Base-by-base conservation (phyloP, 2,888 invertebrate genomes). In the Thymelicus sylvestris region DNA sequence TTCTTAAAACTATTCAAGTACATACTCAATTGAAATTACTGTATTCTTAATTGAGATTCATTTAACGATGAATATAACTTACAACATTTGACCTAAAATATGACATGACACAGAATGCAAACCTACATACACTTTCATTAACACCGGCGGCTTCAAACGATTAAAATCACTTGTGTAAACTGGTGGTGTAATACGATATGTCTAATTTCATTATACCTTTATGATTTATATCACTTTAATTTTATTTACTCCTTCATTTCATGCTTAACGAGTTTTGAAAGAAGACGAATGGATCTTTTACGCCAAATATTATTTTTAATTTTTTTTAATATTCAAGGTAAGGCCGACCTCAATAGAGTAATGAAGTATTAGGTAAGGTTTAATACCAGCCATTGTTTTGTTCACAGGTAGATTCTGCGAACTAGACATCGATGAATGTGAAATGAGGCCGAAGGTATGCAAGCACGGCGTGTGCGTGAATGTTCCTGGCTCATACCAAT, bases 401-500 rank as follows among this genome's bases (percentile, higher is more conserved):
- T 72, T 83, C 83, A 67, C 80, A 94, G 95, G 95, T 12, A 89
- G 93, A 39, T 91, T 90, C 71, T 95, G 95, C 74, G 95, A 94
- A 76, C 78, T 90, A 68, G 98, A 98, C 83, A 94, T 97, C 15
- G 95, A 98, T 83, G 98, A 98, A 86, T 97, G 97, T 85, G 76
- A 80, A 62, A 93, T 93, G 61, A 91, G 91, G 59, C 93, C 91
- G 60, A 94, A 95, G 69, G 95, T 96, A 74, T 98, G 98, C 85
- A 96, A 96, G 79, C 94, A 97, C 80, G 98, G 98, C 38, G 97
- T 98, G 72, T 98, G 98, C 86, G 92, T 97, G 44, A 98, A 98
- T 84, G 79, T 86, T 31, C 91, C 94, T 19, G 97, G 97, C 61
- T 95, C 96, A 73, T 98, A 96, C 89, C 96, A 97, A 81, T 98